Conservation (phyloP, 2,888 invertebrate species). For the Myopa tessellatipennis region DNA sequence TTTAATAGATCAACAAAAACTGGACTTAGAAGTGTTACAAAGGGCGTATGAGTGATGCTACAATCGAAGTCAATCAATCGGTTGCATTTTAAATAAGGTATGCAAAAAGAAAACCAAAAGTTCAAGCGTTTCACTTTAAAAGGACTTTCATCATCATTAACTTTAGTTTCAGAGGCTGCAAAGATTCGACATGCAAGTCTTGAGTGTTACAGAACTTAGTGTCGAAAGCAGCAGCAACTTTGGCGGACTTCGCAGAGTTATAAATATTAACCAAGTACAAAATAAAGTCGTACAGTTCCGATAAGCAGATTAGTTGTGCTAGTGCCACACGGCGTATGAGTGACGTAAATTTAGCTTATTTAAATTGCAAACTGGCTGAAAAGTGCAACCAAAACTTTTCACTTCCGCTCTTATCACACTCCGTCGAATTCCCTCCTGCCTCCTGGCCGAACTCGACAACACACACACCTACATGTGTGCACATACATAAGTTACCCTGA, state of each 20-base stretch:
- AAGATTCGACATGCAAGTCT: too few relatives aligned
- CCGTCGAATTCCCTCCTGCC: background rate
- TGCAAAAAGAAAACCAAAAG: too few relatives aligned
- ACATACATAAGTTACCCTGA: background rate
- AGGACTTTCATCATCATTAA: too few relatives aligned
- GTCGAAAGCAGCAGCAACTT: too few relatives aligned
- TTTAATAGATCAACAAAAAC: too few relatives aligned
- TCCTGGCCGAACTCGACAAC: background rate
- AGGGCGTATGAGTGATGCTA: too few relatives aligned
- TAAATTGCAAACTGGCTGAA: background rate
- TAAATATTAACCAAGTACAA: background rate
- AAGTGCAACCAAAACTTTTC: conserved; percentile 20
- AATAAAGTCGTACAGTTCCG: background rate
- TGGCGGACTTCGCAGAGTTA: background rate
- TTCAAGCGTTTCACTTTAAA: too few relatives aligned
- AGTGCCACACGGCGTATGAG: conserved; percentile 12
- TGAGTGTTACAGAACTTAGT: too few relatives aligned
- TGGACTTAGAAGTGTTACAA: too few relatives aligned
- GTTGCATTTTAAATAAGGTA: background rate
- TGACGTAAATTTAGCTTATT: conserved; percentile 24
- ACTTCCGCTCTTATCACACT: conserved; percentile 15
- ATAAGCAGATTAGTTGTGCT: conserved; percentile 4
- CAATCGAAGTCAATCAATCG: background rate
- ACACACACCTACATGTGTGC: background rate
- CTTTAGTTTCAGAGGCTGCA: too few relatives aligned